Conservation (phyloP, 1,140 invertebrate genomes). For the Drosophila setifemur region DNA sequence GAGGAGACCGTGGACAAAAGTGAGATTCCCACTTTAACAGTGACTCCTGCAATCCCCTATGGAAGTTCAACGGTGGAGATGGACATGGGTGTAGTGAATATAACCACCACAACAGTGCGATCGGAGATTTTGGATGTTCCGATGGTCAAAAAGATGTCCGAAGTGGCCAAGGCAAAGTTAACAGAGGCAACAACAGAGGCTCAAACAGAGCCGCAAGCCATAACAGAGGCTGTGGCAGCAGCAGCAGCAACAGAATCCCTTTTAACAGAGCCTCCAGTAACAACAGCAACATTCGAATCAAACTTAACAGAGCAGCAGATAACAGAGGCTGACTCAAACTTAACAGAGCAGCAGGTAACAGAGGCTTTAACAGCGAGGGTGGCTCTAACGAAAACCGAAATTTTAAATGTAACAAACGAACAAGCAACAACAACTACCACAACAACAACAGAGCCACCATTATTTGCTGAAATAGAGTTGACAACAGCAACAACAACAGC, state of each 20-base stretch:
- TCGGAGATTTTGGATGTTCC: slow-evolving; percentile 12
- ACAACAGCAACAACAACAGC: neutral
- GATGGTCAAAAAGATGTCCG: slow-evolving; percentile 11
- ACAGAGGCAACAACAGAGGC: slow-evolving; percentile 2
- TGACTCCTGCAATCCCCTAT: neutral
- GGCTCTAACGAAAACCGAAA: neutral
- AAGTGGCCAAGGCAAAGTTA: neutral
- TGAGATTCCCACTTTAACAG: neutral
- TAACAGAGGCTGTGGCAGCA: neutral
- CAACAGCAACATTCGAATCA: neutral
- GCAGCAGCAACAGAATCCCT: neutral
- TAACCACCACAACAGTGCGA: neutral
- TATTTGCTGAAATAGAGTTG: too few relatives aligned
- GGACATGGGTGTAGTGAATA: too few relatives aligned
- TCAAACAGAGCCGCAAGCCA: neutral
- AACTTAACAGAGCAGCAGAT: neutral
- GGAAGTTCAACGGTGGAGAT: neutral
- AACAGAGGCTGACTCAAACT: neutral
- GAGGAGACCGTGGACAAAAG: neutral
- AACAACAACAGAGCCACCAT: neutral
- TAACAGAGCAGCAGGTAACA: neutral
- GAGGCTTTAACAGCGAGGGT: slow-evolving; percentile 15
- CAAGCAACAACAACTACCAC: neutral
- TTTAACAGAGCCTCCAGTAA: neutral
- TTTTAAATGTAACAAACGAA: neutral